Base-by-base conservation (phyloP, 2,113 vertebrate genomes). In the Copsychus sechellarum region DNA sequence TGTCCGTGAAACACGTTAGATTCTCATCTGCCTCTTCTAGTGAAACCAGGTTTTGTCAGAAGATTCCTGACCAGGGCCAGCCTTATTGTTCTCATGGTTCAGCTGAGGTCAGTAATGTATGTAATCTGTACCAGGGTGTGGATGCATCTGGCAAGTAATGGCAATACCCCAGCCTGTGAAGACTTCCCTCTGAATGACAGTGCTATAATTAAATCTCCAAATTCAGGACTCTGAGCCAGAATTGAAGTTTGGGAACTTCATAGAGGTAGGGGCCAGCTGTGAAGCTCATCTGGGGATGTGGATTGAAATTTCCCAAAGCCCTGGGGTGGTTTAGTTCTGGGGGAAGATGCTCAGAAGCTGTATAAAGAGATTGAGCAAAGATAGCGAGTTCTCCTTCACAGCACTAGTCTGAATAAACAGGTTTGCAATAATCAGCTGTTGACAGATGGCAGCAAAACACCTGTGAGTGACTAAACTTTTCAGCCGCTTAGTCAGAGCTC, bases 361-460 rank as follows among this genome's bases (percentile, higher is more conserved):
- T 86, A 62, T 72, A 86, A 95, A 96, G 93, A 94, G 96, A 95
- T 95, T 88, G 90, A 87, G 48, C 80, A 28, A 66, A 93, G 95
- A 96, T 96, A 97, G 87, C 5, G 15, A 88, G 81, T 89, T 70
- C 78, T 91, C 71, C 91, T 85, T 84, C 95, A 81, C 93, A 92
- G 88, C 23, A 3, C 61, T 88, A 82, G 80, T 57, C 88, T 89
- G 83, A 82, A 84, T 95, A 96, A 97, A 96, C 94, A 97, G 81
- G 92, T 96, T 95, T 94, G 92, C 94, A 95, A 95, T 95, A 90
- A 93, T 96, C 96, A 94, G 88, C 92, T 97, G 95, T 96, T 97
- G 96, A 97, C 96, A 97, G 97, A 93, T 90, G 88, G 97, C 96
- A 97, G 92, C 93, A 97, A 94, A 97, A 97, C 92, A 94, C 94